Conservation (phyloP, 2,113 vertebrate species). For the Morone chrysops region DNA sequence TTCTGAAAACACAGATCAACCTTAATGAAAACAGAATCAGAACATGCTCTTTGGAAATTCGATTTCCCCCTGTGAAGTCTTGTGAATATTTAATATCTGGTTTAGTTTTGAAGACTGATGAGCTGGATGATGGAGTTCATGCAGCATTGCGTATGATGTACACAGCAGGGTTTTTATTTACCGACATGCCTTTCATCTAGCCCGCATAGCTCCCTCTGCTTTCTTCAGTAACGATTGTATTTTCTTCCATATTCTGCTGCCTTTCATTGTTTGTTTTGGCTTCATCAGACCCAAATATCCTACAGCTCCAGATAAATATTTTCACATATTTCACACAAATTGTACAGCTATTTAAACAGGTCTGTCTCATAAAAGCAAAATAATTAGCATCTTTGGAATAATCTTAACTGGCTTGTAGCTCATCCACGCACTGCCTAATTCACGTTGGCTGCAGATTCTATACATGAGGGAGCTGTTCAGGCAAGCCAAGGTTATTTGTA, state of each 20-base stretch:
- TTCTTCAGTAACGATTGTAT: conserved; percentile 1
- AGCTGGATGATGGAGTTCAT: conserved; percentile 1
- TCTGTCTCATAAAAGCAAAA: not conserved
- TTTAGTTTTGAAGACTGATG: conserved; percentile 6
- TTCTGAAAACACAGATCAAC: conserved; percentile 33
- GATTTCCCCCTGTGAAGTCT: conserved; percentile 28
- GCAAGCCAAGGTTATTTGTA: not conserved
- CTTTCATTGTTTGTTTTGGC: not conserved
- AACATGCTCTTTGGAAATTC: conserved; percentile 20
- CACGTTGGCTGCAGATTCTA: not conserved
- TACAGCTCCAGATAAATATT: not conserved
- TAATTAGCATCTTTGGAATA: not conserved
- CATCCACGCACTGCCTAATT: not conserved
- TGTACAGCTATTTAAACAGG: too few species aligned
- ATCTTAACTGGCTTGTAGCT: not conserved
- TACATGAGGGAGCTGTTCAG: not conserved
- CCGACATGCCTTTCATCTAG: conserved; percentile 3
- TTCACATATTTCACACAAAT: too few species aligned
- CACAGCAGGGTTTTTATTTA: conserved; percentile 35
- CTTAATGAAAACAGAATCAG: conserved; percentile 38
- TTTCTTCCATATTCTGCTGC: not conserved
- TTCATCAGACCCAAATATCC: not conserved
- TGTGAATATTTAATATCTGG: conserved; percentile 35
- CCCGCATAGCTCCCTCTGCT: not conserved
- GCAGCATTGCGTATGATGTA: conserved; percentile 9